These are phyloP conservation scores for Bubalus kerabau DNA, from an alignment of 2,113 vertebrate genomes.

Conservation along the genomic window DNA sequence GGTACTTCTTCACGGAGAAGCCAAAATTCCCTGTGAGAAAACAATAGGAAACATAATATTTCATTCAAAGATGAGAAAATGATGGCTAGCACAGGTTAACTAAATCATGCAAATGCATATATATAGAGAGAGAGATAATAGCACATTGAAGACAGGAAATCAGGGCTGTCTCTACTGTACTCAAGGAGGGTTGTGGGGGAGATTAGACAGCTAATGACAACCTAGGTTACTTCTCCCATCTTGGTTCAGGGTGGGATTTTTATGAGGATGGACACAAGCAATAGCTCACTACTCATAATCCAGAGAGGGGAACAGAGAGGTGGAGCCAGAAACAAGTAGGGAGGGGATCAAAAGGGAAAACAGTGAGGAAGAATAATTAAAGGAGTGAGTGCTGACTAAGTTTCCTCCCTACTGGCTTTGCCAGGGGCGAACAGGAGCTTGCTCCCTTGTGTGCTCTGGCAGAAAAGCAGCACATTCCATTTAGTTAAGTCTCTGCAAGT, in stretches of 20 bases:
- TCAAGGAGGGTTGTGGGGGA: neutral
- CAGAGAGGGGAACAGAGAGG: neutral
- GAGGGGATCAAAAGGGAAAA: neutral
- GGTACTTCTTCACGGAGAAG: neutral
- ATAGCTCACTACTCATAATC: neutral
- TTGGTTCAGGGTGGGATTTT: neutral
- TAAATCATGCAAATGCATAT: neutral
- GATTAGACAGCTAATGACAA: neutral
- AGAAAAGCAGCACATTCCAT: neutral
- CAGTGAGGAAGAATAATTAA: neutral
- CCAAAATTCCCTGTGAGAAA: neutral
- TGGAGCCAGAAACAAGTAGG: neutral
- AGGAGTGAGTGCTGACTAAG: neutral
- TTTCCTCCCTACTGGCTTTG: neutral
- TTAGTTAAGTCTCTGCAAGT: neutral
- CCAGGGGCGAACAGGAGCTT: neutral
- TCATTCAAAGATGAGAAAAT: neutral
- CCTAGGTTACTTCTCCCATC: neutral
- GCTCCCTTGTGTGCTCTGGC: neutral
- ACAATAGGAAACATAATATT: neutral
- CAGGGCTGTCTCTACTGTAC: neutral
- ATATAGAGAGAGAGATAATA: neutral
- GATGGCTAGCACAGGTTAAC: neutral
- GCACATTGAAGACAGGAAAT: neutral
- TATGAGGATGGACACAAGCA: neutral